These are phyloP conservation scores for Bovichtus diacanthus DNA, from an alignment of 2,797 vertebrate genomes.

Conservation along the genomic window DNA sequence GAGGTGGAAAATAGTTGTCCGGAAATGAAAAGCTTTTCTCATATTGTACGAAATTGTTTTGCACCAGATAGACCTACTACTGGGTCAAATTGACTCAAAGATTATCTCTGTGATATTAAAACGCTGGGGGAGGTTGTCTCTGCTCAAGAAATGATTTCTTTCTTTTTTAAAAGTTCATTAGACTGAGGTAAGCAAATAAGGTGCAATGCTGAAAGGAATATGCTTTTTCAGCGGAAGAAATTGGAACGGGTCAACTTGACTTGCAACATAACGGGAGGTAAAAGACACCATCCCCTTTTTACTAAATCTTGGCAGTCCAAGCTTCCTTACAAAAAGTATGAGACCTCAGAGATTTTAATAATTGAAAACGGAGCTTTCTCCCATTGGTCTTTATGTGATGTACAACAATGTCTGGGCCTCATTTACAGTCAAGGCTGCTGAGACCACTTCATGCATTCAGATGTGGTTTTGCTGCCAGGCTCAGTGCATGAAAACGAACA, in stretches of 20 bases:
- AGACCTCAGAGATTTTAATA: slow-evolving; percentile 52
- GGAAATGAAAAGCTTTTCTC: slow-evolving; percentile 35
- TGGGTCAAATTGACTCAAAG: slow-evolving; percentile 43
- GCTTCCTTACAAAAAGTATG: slow-evolving; percentile 19
- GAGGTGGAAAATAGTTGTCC: slow-evolving; percentile 4
- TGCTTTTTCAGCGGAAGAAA: background rate
- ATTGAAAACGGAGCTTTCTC: slow-evolving; percentile 53
- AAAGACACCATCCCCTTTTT: slow-evolving; percentile 1
- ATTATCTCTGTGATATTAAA: slow-evolving; percentile 36
- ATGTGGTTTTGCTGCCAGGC: slow-evolving; percentile 42
- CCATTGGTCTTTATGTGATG: slow-evolving; percentile 45
- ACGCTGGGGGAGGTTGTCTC: background rate
- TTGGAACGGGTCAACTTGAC: slow-evolving; percentile 13
- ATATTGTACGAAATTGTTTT: slow-evolving; percentile 21
- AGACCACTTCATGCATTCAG: slow-evolving; percentile 59
- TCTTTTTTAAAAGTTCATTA: slow-evolving; percentile 33
- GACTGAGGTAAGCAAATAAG: background rate
- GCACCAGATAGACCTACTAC: slow-evolving; percentile 12
- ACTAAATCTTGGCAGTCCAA: slow-evolving; percentile 5
- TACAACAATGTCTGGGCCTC: slow-evolving; percentile 50
- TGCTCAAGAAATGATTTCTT: slow-evolving; percentile 16
- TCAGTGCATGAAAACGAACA: slow-evolving; percentile 36
- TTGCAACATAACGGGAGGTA: slow-evolving; percentile 21
- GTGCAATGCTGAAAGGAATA: slow-evolving; percentile 6
- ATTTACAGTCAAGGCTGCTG: slow-evolving; percentile 60